Evolutionary conservation across 2,113 vertebrate species (phyloP).

Genomic region (Eurystomus gularis): DNA sequence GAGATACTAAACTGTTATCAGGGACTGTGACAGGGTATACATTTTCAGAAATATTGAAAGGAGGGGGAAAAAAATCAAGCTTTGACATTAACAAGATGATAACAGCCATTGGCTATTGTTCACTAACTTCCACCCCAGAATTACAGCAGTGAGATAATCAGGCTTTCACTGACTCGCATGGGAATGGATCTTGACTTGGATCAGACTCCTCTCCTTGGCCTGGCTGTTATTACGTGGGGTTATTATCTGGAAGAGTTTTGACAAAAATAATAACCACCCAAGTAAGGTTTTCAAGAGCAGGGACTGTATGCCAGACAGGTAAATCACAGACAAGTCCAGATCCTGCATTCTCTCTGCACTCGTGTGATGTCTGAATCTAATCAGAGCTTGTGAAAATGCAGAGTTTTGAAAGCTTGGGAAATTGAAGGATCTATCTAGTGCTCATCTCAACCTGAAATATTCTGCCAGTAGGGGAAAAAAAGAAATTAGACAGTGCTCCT

Average conservation of each 20-base stretch:
- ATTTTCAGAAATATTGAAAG: conserved; percentile 5
- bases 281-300: not conserved
- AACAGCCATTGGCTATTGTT: not conserved
- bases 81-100: not conserved
- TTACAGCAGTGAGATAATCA: not conserved
- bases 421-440: not conserved
- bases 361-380: not conserved
- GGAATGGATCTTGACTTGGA: not conserved
- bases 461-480: not conserved
- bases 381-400: not conserved
- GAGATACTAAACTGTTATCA: not conserved
- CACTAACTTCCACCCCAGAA: not conserved
- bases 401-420: not conserved
- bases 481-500: not conserved
- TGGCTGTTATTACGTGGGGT: not conserved
- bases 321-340: not conserved
- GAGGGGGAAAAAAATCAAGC: not conserved
- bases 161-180: not conserved
- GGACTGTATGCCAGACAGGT: not conserved
- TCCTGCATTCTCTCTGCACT: not conserved
- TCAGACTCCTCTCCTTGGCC: not conserved
- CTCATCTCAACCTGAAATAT: not conserved
- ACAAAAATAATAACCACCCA: not conserved
- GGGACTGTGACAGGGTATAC: not conserved
- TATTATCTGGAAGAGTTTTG: not conserved